Evolutionary conservation across 1,140 invertebrate species (phyloP), one percentile per base, ranked within the genome.

Genomic region (Leptinotarsa undecemlineata): DNA sequence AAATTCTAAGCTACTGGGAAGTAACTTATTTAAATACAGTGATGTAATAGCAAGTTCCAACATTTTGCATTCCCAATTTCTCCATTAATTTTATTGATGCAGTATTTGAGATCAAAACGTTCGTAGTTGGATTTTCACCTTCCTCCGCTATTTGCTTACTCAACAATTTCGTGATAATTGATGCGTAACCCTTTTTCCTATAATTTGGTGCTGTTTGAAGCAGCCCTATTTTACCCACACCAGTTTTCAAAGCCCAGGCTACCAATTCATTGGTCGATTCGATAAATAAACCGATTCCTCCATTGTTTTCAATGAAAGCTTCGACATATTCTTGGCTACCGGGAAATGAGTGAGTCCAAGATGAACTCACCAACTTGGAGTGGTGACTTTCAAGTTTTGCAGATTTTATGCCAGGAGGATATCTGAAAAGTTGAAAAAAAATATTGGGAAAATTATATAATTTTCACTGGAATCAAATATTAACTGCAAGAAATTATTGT

Each of bases 171-270:
- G 81, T 78, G 15, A 86, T 80, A 14, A 86, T 48, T 20, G 73
- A 81, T 48, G 83, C 86, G 33, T 86, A 84, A n/a, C 85, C 85
- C 2, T 79, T 82, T 48, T 84, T 76, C 23, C 82, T 79, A 23
- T 86, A 74, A 2, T 79, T 72, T 6, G 77, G 73, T 5, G 77
- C 77, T 3, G 85, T 84, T 75, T 87, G 84, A 15, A 87, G 69
- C 0, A 85, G 78, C 1, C 84, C 86, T 48, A 86, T 48, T 19
- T 78, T 81, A 5, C 86, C 86, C 21, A 81, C 74, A 63, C 81
- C 76, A 72, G 84, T 83, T 74, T 80, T 83, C 20, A 84, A 57
- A 17, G 81, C 79, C 83, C 83, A 84, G 21, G 77, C 74, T 21
- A 80, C 77, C 21, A 84, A 72, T 64, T 76, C 74, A 63, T 82